Conservation (phyloP, 2,113 vertebrate species). For the Lanius collurio region DNA sequence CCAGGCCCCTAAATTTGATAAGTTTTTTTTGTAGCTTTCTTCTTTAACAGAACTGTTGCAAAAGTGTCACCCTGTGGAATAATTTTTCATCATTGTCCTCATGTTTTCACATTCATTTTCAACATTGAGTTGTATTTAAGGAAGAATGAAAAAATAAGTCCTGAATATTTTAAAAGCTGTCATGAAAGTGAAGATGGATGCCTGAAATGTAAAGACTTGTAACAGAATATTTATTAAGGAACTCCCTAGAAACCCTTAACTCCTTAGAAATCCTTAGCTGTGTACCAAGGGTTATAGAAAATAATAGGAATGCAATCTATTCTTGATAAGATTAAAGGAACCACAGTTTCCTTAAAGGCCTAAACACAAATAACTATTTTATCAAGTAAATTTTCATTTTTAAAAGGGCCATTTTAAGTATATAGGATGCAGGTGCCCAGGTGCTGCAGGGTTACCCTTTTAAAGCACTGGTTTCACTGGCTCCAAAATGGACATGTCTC, state of each 20-base stretch:
- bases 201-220: background rate
- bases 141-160: background rate
- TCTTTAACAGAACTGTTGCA: background rate
- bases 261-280: background rate
- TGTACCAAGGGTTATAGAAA: background rate
- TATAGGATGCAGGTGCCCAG: rapidly evolving
- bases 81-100: background rate
- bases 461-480: rapidly evolving
- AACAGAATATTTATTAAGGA: background rate
- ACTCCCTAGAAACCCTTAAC: background rate
- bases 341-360: background rate
- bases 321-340: background rate
- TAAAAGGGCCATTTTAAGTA: background rate
- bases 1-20: background rate
- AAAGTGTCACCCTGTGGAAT: background rate
- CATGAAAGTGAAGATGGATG: background rate
- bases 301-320: background rate
- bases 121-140: background rate
- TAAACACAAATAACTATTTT: background rate
- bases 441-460: background rate
- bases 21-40: rapidly evolving
- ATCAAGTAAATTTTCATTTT: background rate
- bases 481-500: rapidly evolving
- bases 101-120: background rate
- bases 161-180: background rate